Evolutionary conservation across 2,797 vertebrate species (phyloP), one percentile per base, ranked within the genome.

Genomic region (Falco biarmicus): DNA sequence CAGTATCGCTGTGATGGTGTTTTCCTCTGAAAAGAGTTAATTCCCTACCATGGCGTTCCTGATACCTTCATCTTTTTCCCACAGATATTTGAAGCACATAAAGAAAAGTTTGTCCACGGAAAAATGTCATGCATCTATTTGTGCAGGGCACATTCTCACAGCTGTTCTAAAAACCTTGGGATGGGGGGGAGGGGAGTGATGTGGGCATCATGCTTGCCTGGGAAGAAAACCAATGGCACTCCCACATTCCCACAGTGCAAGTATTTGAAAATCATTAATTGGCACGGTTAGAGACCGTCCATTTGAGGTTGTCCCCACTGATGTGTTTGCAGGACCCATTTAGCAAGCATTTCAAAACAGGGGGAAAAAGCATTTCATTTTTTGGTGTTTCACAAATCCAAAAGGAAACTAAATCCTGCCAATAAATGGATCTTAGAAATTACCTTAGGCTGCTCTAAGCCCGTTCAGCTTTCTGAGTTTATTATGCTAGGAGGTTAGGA

Each of bases 221-320:
- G 63, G 45, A 94, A 90, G 74, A 89, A 80, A 79, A 91, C 54
- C 63, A 95, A 70, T 41, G 84, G n/a, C 31, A 51, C 25, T 87
- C 53, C 69, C 57, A 81, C 65, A 56, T 87, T 94, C 71, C 71
- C 90, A 87, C 68, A 83, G 66, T 5, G 64, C 65, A 79, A 93
- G 66, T 56, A 76, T 74, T 92, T 91, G 56, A 77, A 89, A 93
- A 56, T 29, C 84, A 89, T 84, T 86, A 89, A 71, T 18, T 3
- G 3, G n/a, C 87, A 65, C 86, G 78, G 86, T 70, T 24, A 85
- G 59, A 86, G 48, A 43, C 47, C 41, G n/a, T 25, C 51, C 2
- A 0, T 41, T 60, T 76, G 68, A 68, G 18, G 54, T 4, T 2
- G 2, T 48, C 84, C 84, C 41, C 3, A 3, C 5, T 32, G 50